Conservation (phyloP, 2,113 vertebrate genomes). For the Astur gentilis region DNA sequence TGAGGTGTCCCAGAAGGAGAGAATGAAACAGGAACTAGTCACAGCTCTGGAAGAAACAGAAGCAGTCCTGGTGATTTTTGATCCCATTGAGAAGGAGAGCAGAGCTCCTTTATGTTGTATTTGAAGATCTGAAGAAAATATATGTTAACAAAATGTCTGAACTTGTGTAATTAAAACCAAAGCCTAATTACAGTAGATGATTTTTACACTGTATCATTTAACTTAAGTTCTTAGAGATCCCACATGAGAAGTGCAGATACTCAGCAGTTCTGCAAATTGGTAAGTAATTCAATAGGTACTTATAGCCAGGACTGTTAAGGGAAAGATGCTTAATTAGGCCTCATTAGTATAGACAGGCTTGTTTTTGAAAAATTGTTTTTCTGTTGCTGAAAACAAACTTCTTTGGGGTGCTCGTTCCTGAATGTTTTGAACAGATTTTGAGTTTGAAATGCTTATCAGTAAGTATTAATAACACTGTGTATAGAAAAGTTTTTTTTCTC, state of each 20-base stretch:
- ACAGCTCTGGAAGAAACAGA: background rate
- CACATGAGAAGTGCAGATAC: background rate
- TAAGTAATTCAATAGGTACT: background rate
- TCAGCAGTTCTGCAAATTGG: background rate
- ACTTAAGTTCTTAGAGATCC: background rate
- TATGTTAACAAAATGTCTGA: background rate
- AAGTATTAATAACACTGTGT: background rate
- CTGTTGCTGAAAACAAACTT: background rate
- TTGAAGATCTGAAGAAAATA: background rate
- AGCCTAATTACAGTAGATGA: background rate
- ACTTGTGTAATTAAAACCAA: background rate
- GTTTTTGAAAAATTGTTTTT: background rate
- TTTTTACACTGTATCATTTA: background rate
- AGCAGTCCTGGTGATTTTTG: background rate
- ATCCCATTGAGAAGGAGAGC: background rate
- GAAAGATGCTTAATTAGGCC: background rate
- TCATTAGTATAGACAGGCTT: background rate
- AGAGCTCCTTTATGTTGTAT: background rate
- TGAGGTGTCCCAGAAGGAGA: background rate
- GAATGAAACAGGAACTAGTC: background rate
- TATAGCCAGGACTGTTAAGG: background rate
- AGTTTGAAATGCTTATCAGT: background rate
- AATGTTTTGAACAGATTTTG: background rate
- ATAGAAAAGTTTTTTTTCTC: background rate
- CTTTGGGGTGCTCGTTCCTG: background rate